phyloP scores from a whole-genome alignment of 1,140 invertebrate genomes.

The Myzus persicae region DNA sequence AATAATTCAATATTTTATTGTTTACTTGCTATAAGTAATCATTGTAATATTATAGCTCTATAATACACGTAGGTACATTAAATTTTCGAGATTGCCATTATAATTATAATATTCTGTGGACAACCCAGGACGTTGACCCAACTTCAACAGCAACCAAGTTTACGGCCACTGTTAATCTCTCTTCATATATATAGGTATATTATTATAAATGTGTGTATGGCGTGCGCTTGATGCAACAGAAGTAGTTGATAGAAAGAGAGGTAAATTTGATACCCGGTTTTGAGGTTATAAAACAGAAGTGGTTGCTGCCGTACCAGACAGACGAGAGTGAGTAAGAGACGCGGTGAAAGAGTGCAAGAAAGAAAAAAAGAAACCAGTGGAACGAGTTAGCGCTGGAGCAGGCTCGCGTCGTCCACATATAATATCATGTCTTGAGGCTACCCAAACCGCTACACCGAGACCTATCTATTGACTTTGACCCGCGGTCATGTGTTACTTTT shows the following conservation, averaged over 20 bases:
- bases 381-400: conserved; percentile 42
- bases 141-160: conserved; percentile 29
- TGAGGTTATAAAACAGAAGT: conserved; percentile 58
- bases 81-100: background rate
- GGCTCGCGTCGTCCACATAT: conserved; percentile 27
- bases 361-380: conserved; percentile 46
- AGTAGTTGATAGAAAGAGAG: conserved; percentile 12
- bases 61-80: background rate
- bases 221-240: conserved; percentile 16
- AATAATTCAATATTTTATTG: background rate
- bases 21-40: background rate
- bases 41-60: background rate
- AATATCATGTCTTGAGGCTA: conserved; percentile 54
- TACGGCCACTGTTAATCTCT: conserved; percentile 43
- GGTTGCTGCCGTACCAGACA: conserved; percentile 24
- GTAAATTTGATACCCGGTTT: conserved; percentile 53
- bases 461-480: conserved; percentile 57
- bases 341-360: conserved; percentile 34
- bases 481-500: conserved; percentile 58
- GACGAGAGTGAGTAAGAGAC: background rate
- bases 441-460: conserved; percentile 52
- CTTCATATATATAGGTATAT: background rate
- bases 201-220: background rate
- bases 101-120: conserved; percentile 20
- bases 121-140: conserved; percentile 40